Base-by-base conservation (phyloP, 2,888 invertebrate species). In the Tenthredo distinguenda region DNA sequence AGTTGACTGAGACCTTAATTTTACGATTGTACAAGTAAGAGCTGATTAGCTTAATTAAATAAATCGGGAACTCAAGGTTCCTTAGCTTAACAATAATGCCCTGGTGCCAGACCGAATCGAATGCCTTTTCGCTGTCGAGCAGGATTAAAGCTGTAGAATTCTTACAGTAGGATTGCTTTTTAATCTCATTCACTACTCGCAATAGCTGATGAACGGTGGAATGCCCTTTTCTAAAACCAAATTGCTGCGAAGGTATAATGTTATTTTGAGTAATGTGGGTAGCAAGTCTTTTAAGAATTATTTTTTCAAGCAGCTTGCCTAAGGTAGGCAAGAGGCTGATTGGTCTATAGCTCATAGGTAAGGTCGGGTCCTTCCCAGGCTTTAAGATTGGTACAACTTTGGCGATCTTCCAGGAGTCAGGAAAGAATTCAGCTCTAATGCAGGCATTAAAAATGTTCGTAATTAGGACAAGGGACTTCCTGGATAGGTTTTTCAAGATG, bases 341-440 rank as follows among this genome's bases (percentile, higher is more conserved):
- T 15, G 87, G 88, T 81, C 87, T 87, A n/a, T 88, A 87, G 47
- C 87, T 88, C 2, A 84, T 79, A 0, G 87, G 87, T 0, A 83
- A 31, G 3, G 76, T 71, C 34, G 58, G 84, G 10, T 58, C 83
- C 84, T 87, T 88, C 0, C 86, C 86, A 10, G 81, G 37, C 81
- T 87, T 88, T 21, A 77, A 86, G 7, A 87, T 86, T 10, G 87
- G 86, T 4, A 87, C 72, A 3, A 88, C 65, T 55, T 85, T 86
- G 0, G 85, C 85, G 10, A 77, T 21, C 82, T 88, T 88, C 88
- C 88, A 88, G 0, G 43, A 31, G 37, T 7, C 0, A 5, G 87
- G 87, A 37, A 87, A 88, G 40, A 87, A 82, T 26, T 87, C 85
- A 71, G 77, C 82, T 81, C 72, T 87, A 72, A 87, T 50, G 2